Conservation (phyloP, 1,140 invertebrate species). For the Tetraneura akinire region DNA sequence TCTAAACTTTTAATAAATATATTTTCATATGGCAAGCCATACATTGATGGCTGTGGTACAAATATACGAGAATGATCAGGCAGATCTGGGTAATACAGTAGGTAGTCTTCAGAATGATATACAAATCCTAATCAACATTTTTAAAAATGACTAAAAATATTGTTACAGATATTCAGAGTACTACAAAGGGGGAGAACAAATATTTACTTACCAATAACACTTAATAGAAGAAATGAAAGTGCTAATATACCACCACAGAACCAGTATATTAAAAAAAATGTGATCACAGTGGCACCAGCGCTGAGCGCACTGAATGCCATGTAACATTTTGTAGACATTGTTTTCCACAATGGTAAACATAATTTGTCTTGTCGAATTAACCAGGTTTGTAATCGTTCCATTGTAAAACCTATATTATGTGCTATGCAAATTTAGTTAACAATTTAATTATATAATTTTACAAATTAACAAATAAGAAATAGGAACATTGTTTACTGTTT, state of each 20-base stretch:
- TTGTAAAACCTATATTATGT: neutral
- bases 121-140: slow-evolving; percentile 72
- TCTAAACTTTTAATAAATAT: slow-evolving; percentile 77
- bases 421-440: too few relatives aligned
- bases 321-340: slow-evolving; percentile 40
- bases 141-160: slow-evolving; percentile 53
- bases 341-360: slow-evolving; percentile 6
- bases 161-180: neutral
- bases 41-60: slow-evolving; percentile 79
- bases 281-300: slow-evolving; percentile 64
- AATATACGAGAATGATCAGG: slow-evolving; percentile 83
- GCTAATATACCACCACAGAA: slow-evolving; percentile 75
- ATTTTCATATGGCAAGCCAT: slow-evolving; percentile 83
- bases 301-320: slow-evolving; percentile 30
- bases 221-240: slow-evolving; percentile 69
- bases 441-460: neutral
- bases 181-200: neutral
- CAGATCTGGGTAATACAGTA: slow-evolving; percentile 86
- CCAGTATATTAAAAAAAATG: slow-evolving; percentile 77
- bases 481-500: too few relatives aligned
- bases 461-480: too few relatives aligned
- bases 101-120: slow-evolving; percentile 81
- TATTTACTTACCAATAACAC: slow-evolving; percentile 66
- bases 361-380: slow-evolving; percentile 14
- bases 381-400: slow-evolving; percentile 38